Base-by-base conservation (phyloP, 2,113 vertebrate species). In the Actinemys pallida region DNA sequence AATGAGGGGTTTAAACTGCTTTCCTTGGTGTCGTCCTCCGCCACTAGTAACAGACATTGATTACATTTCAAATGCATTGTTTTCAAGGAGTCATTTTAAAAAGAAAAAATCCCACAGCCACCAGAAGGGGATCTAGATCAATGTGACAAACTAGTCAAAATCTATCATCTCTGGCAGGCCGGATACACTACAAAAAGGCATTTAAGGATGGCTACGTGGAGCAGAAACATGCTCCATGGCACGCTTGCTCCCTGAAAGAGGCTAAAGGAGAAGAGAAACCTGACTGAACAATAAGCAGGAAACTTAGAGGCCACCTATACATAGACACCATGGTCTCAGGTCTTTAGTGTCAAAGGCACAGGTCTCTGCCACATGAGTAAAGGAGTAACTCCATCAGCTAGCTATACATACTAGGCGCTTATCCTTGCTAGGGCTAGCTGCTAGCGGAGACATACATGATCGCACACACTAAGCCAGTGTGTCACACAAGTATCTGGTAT, bases 11-110 rank as follows among this genome's bases (percentile, higher is more conserved):
- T 24, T 80, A 90, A 92, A 95, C 84, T 65, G 53, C 52, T 57
- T 95, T 95, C 84, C 75, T 87, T 69, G 84, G 90, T 81, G 88
- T 81, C 47, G 62, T 84, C 79, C 83, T 72, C 81, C 62, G 31
- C 93, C 88, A 87, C 92, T 92, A 92, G 93, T 80, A 95, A 86
- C 35, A 72, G 79, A 20, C 80, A 92, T 92, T 92, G 93, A 92
- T 92, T 90, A 87, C 88, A 87, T 90, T 95, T 90, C 87, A 95
- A 87, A 94, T 54, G 50, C 62, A 86, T 87, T 42, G 56, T 49
- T 84, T 92, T 81, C 53, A 53, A 54, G 81, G 52, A 69, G 39
- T 69, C 29, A 35, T 54, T 83, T 82, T 78, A 88, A 80, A 69
- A 49, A 62, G 31, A 39, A 84, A 8, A 83, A 81, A 52, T 45